Evolutionary conservation across 2,888 invertebrate species (phyloP).

Genomic region (Drosophila mayaguana): DNA sequence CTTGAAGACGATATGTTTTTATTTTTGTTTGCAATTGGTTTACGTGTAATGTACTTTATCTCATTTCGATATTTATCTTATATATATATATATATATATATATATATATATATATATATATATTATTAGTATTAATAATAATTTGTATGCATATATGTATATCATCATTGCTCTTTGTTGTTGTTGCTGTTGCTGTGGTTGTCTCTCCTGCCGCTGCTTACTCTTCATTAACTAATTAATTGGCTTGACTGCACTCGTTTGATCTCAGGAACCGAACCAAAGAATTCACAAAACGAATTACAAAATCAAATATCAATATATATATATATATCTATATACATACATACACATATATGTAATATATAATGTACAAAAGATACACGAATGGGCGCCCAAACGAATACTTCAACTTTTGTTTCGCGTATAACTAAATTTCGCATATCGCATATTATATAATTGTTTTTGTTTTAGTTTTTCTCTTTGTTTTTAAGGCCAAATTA

Average conservation of each 20-base stretch:
- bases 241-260: constrained; percentile 53
- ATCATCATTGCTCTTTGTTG: constrained; percentile 36
- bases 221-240: constrained; percentile 52
- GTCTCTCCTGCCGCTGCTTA: background rate
- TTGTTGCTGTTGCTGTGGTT: constrained; percentile 25
- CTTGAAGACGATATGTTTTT: constrained; percentile 79
- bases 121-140: constrained; percentile 40
- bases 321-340: constrained; percentile 14
- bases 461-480: background rate
- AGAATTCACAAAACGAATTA: constrained; percentile 44
- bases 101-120: constrained; percentile 41
- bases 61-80: constrained; percentile 24
- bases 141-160: constrained; percentile 42
- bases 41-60: constrained; percentile 17
- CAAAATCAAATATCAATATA: constrained; percentile 32
- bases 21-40: constrained; percentile 55
- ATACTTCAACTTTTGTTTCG: constrained; percentile 62
- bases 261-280: constrained; percentile 61
- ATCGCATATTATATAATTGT: constrained; percentile 15
- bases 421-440: constrained; percentile 45
- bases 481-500: constrained; percentile 64
- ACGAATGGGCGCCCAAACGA: constrained; percentile 54
- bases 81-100: constrained; percentile 36
- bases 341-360: constrained; percentile 19
- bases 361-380: constrained; percentile 44